phyloP scores from a whole-genome alignment of 2,888 invertebrate genomes.

The Limulus polyphemus region DNA sequence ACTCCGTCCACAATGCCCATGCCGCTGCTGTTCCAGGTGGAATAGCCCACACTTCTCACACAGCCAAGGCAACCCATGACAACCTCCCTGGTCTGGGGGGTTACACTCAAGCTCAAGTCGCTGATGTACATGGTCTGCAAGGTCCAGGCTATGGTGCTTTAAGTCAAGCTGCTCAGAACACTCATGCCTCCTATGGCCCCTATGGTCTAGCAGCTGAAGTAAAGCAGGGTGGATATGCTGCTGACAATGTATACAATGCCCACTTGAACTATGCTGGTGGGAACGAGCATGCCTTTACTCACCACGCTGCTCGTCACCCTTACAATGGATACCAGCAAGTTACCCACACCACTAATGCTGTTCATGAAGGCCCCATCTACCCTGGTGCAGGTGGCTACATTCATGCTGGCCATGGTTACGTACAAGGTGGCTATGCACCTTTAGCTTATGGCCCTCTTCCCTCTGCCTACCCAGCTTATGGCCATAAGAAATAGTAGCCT shows the following conservation, averaged over 20 bases:
- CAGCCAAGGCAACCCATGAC: constrained; percentile 15
- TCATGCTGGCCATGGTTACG: too few relatives aligned
- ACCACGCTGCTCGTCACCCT: constrained; percentile 17
- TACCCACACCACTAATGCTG: too few relatives aligned
- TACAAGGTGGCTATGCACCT: too few relatives aligned
- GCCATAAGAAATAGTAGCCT: too few relatives aligned
- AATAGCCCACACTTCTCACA: constrained; percentile 14
- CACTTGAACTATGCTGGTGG: constrained; percentile 12
- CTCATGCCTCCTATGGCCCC: constrained; percentile 13
- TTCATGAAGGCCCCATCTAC: too few relatives aligned
- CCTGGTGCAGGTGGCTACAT: too few relatives aligned
- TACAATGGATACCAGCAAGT: constrained; percentile 4
- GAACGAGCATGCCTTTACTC: constrained; percentile 14
- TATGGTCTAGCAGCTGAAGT: constrained; percentile 8
- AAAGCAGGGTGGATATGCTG: constrained; percentile 14
- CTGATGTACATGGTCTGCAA: constrained; percentile 7
- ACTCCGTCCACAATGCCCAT: constrained; percentile 14
- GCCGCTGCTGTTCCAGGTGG: constrained; percentile 15
- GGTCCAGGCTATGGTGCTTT: constrained; percentile 18
- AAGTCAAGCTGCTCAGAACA: constrained; percentile 8
- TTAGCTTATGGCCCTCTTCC: too few relatives aligned
- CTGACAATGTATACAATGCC: constrained; percentile 13
- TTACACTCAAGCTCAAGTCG: too few relatives aligned
- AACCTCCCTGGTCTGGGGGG: constrained; percentile 7
- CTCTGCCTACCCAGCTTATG: too few relatives aligned